Conservation (phyloP, 2,888 invertebrate genomes). For the Volucella inanis region DNA sequence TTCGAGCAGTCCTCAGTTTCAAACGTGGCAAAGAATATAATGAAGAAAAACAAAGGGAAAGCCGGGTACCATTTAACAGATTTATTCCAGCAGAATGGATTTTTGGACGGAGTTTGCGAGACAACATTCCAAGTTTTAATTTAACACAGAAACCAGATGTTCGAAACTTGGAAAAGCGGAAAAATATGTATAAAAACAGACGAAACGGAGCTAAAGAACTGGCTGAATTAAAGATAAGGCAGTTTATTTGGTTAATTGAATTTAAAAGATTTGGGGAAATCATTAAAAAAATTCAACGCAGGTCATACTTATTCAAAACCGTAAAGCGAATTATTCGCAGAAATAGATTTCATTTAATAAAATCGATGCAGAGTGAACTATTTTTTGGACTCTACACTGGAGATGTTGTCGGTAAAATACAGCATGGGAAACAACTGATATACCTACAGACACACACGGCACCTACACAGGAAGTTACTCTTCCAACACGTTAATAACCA, state of each 20-base stretch:
- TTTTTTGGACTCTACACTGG: too few species aligned
- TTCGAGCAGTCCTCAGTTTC: not conserved
- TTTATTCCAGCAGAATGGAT: not conserved
- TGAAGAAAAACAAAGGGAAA: slow-evolving; percentile 13
- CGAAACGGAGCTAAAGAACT: not conserved
- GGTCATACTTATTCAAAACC: slow-evolving; percentile 21
- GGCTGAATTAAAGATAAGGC: not conserved
- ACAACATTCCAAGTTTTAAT: slow-evolving; percentile 23
- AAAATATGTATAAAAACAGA: not conserved
- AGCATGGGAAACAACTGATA: too few species aligned
- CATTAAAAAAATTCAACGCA: not conserved
- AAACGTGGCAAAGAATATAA: slow-evolving; percentile 22
- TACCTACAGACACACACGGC: too few species aligned
- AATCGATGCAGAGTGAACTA: too few species aligned
- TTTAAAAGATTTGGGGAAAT: slow-evolving; percentile 15
- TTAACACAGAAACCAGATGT: slow-evolving; percentile 9
- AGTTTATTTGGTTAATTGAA: slow-evolving; percentile 4
- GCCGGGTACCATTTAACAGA: not conserved
- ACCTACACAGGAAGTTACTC: too few species aligned
- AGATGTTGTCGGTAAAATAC: too few species aligned
- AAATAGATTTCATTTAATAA: slow-evolving; percentile 25
- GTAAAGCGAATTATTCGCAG: too few species aligned
- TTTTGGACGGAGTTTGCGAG: not conserved
- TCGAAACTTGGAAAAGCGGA: not conserved
- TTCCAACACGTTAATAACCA: too few species aligned